A percentile compares a stretch with the other conserved stretches of the same genome.
phyloP scores from a whole-genome alignment of 2,888 invertebrate genomes.

The Sericinus montela region DNA sequence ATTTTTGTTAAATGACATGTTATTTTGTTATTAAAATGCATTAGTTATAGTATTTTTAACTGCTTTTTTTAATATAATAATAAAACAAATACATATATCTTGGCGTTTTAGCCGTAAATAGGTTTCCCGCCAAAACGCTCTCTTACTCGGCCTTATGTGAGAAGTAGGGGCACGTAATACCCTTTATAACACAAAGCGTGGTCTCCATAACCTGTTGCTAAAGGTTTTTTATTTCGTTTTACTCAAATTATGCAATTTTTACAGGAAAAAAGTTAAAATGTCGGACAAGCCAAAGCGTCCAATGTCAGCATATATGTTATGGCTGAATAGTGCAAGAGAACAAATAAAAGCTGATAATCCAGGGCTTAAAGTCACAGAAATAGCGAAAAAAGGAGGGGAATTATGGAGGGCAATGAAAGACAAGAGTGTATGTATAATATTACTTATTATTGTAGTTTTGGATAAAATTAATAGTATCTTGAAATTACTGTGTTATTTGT shows the following conservation, averaged over 20 bases:
- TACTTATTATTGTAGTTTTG: constrained; percentile 14
- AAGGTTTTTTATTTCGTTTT: constrained; percentile 32
- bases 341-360: constrained; percentile 94
- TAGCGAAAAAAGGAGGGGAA: constrained; percentile 97
- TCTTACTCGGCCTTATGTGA: constrained; percentile 49
- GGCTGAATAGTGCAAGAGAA: constrained; percentile 94
- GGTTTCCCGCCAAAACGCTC: constrained; percentile 79
- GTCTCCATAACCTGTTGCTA: constrained; percentile 50
- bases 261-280: constrained; percentile 83
- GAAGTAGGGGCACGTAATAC: constrained; percentile 44
- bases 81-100: constrained; percentile 7
- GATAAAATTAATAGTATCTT: constrained; percentile 5
- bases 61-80: neutral
- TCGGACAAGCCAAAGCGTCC: constrained; percentile 96
- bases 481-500: constrained; percentile 23
- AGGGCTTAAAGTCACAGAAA: constrained; percentile 93
- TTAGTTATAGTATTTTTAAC: constrained; percentile 20
- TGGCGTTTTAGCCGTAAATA: constrained; percentile 33
- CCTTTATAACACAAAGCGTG: constrained; percentile 38
- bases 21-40: constrained; percentile 28
- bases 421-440: constrained; percentile 84
- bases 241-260: constrained; percentile 32
- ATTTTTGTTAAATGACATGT: constrained; percentile 40
- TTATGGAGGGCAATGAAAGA: constrained; percentile 95
- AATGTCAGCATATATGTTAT: constrained; percentile 95